Evolutionary conservation across 2,888 invertebrate genomes (phyloP), one percentile per base, ranked within the genome.

Genomic region (Lasioglossum villosulum): DNA sequence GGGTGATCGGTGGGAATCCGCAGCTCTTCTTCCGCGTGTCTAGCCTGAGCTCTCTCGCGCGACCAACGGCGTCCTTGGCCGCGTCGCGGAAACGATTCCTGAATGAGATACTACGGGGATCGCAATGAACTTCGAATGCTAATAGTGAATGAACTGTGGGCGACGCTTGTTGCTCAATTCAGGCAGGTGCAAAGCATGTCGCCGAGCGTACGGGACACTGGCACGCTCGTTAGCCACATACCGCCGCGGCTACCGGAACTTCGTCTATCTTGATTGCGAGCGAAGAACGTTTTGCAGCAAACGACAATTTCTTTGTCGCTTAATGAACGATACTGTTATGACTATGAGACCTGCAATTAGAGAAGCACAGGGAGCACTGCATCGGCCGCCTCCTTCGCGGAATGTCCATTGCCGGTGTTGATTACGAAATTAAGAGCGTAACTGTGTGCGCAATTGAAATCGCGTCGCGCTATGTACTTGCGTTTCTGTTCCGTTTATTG

Each of bases 91-190:
- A 80, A 80, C 80, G 80, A 63, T 80, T 52, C 56, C 59, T 73
- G 72, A 78, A 73, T 48, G 56, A 82, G 74, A 75, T 80, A 66
- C 78, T 59, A 30, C 42, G 6, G 71, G 42, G 59, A 83, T 72
- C 42, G 74, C 79, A 75, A 56, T 82, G 89, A 84, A 88, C 86
- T 82, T 84, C 78, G 82, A 73, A 80, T 84, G 70, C 78, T 75
- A 84, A 86, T 82, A 39, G 10, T 66, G 86, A 81, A 86, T 80
- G 78, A 81, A 80, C 74, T n/a, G 86, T 82, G 88, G 86, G 81
- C 84, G 89, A 90, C 23, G 63, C 80, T 23, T 48, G 84, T 88
- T 89, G 80, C 84, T 89, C 77, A 81, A 89, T 86, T 70, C 59
- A 42, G 59, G 63, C 78, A 86, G 76, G 82, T 83, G 88, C 78